Base-by-base conservation (phyloP, 2,888 invertebrate species). In the Drosophila barbarae region DNA sequence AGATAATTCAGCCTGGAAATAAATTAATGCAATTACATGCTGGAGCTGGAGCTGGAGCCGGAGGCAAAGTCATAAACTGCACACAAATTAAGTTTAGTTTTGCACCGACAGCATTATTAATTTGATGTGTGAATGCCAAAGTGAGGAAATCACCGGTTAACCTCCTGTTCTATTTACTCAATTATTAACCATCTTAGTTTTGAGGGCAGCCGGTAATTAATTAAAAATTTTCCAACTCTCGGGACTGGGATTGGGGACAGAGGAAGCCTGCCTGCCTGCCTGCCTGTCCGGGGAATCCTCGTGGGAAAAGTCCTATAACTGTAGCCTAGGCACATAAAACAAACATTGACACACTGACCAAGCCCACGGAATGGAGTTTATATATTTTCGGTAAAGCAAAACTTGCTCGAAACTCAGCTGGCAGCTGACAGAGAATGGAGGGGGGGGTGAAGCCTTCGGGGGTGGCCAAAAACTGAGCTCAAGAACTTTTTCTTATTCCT, bases 311-410 rank as follows among this genome's bases (percentile, higher is more conserved):
- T 41, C 36, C 51, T 47, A 41, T 59, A 75, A 46, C 77, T 82
- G 84, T 49, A 35, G 52, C 61, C 41, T 67, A 58, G 79, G 82
- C 77, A 77, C 73, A 86, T 81, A 87, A 87, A 86, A 73, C 76
- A 87, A 87, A 87, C 85, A 87, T 87, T 87, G 87, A 84, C 84
- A 86, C 67, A 84, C 69, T 65, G 83, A 53, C 85, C 80, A 74
- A 74, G 68, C 78, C 84, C 74, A 73, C 69, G 66, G 54, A 59
- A 69, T 55, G 52, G 66, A 74, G 71, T 76, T 63, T 76, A 61
- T 76, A 69, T 71, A 57, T 70, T 52, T 82, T 72, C 68, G 65
- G 67, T 64, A 53, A 77, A 61, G 55, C 53, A 77, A 77, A 79
- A 79, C 75, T 79, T 83, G 71, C 69, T 30, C 18, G 46, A 69